Conservation (phyloP, 2,888 invertebrate species). For the Leucania comma region DNA sequence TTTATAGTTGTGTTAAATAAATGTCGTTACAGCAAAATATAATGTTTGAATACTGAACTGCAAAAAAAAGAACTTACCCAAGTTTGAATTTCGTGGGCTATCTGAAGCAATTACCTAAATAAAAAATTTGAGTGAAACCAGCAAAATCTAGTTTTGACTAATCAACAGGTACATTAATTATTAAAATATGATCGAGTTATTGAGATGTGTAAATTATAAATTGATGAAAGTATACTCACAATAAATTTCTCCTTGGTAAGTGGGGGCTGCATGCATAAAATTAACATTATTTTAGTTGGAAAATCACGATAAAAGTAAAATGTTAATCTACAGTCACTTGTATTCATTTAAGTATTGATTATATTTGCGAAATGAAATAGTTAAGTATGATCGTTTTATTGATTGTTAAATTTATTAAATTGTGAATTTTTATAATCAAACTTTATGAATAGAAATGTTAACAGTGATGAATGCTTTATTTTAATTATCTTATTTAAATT, state of each 20-base stretch:
- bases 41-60: too few species aligned
- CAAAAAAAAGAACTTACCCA: too few species aligned
- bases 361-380: slow-evolving; percentile 16
- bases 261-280: slow-evolving; percentile 90
- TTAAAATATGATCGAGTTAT: slow-evolving; percentile 24
- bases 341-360: slow-evolving; percentile 51
- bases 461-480: slow-evolving; percentile 3
- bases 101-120: too few species aligned
- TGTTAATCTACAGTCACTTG: slow-evolving; percentile 40
- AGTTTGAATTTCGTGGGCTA: too few species aligned
- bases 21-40: too few species aligned
- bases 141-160: too few species aligned
- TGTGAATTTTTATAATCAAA: slow-evolving; percentile 48
- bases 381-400: slow-evolving; percentile 11
- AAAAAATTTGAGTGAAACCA: too few species aligned
- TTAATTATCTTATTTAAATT: not conserved
- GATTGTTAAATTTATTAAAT: slow-evolving; percentile 35
- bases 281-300: slow-evolving; percentile 75
- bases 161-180: not conserved
- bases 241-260: slow-evolving; percentile 88
- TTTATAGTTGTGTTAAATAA: too few species aligned
- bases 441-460: slow-evolving; percentile 46
- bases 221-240: slow-evolving; percentile 83
- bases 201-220: slow-evolving; percentile 37
- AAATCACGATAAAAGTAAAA: slow-evolving; percentile 48